phyloP scores from a whole-genome alignment of 1,140 invertebrate species.

The Drosophila nigromelanica region DNA sequence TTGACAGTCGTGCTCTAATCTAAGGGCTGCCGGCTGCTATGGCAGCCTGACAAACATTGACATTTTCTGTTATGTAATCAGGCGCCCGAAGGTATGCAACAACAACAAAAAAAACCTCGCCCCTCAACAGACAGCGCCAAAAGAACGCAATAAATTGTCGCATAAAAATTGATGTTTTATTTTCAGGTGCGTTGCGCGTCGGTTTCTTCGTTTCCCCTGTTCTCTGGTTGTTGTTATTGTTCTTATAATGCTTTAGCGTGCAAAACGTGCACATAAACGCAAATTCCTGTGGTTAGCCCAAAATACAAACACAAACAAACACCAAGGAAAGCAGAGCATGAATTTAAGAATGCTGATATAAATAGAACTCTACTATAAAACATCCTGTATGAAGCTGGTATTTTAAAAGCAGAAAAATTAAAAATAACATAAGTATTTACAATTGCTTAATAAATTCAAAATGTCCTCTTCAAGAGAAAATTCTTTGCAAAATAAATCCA shows the following conservation, averaged over 20 bases:
- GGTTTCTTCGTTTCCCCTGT: slow-evolving; percentile 25
- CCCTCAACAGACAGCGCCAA: slow-evolving; percentile 1
- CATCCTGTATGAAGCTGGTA: not conserved
- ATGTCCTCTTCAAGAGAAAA: no score
- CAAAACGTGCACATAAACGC: slow-evolving; percentile 77
- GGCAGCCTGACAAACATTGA: slow-evolving; percentile 72
- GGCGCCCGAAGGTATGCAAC: slow-evolving; percentile 67
- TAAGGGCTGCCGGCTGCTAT: slow-evolving; percentile 69
- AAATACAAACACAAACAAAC: slow-evolving; percentile 48
- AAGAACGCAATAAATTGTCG: slow-evolving; percentile 74
- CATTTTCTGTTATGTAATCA: slow-evolving; percentile 82
- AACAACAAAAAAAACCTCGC: not conserved
- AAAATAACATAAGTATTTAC: not conserved
- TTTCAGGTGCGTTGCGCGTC: slow-evolving; percentile 51
- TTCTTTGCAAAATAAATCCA: no score
- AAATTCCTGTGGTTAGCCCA: slow-evolving; percentile 53
- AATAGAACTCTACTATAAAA: not conserved
- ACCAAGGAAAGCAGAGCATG: slow-evolving; percentile 24
- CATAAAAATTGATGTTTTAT: slow-evolving; percentile 82
- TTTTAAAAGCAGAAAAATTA: not conserved
- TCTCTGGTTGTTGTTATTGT: slow-evolving; percentile 23
- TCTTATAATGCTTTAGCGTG: slow-evolving; percentile 42
- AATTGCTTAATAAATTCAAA: no score
- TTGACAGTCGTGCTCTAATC: slow-evolving; percentile 54
- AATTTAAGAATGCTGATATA: not conserved